Evolutionary conservation across 2,888 invertebrate species (phyloP).

Genomic region (Dicycla oo): DNA sequence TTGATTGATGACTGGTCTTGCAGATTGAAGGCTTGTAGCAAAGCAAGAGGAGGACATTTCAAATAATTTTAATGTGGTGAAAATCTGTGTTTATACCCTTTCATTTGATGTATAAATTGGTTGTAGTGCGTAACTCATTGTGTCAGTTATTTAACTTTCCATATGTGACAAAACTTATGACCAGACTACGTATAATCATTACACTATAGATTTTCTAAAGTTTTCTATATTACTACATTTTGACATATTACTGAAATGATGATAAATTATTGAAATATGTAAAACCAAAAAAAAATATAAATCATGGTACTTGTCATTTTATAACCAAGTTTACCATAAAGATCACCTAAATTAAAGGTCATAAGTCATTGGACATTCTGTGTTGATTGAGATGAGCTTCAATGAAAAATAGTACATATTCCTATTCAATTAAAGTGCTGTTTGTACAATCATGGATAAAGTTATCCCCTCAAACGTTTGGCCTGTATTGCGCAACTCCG

Average conservation of each 20-base stretch:
- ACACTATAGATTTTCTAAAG: background rate
- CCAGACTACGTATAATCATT: background rate
- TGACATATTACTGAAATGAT: background rate
- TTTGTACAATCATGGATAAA: background rate
- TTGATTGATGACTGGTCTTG: no score
- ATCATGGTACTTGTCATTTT: slow-evolving; percentile 3
- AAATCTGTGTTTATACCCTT: no score
- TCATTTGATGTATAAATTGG: no score
- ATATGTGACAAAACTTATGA: no score
- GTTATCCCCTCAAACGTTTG: no score
- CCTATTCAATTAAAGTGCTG: background rate
- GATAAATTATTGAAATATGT: slow-evolving; percentile 4
- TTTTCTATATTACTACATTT: slow-evolving; percentile 5
- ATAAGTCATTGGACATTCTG: slow-evolving; percentile 37
- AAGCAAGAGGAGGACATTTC: no score
- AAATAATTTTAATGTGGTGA: no score
- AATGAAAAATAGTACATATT: slow-evolving; percentile 15
- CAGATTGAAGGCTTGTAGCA: no score
- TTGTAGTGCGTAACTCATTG: no score
- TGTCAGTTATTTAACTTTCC: no score
- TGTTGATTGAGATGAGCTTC: slow-evolving; percentile 10
- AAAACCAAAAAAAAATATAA: slow-evolving; percentile 12
- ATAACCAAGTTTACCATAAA: slow-evolving; percentile 27
- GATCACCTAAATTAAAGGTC: slow-evolving; percentile 37
- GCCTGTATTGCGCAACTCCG: no score